phyloP scores from a whole-genome alignment of 2,113 vertebrate species.

The Lophotis ruficrista region DNA sequence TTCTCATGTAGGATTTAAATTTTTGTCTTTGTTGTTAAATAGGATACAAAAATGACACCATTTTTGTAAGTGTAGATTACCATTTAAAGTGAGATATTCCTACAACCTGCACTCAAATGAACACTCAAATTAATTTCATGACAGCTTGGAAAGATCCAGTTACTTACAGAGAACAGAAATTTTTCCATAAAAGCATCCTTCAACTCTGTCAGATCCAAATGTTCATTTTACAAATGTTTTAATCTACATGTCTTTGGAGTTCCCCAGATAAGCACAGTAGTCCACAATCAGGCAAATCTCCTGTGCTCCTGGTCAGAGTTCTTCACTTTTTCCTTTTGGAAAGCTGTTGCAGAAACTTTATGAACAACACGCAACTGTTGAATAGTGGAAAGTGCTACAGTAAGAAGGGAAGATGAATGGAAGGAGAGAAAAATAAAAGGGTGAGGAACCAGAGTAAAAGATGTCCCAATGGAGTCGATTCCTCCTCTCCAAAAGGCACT shows the following conservation, averaged over 20 bases:
- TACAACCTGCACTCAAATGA: background rate
- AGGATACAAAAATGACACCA: background rate
- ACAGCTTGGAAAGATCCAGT: background rate
- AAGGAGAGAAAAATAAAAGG: background rate
- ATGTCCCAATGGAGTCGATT: background rate
- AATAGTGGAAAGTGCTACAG: background rate
- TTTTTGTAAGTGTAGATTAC: background rate
- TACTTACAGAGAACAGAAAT: background rate
- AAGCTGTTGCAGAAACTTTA: background rate
- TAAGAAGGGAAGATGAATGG: background rate
- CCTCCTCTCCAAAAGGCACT: background rate
- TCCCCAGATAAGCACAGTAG: background rate
- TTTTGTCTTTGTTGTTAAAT: background rate
- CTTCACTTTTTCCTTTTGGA: background rate
- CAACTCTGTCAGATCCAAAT: background rate
- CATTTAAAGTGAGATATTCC: background rate
- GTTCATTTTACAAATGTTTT: background rate
- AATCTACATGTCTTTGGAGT: background rate
- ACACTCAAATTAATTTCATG: background rate
- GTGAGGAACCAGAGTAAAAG: background rate
- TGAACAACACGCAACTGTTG: background rate
- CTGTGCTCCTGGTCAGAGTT: background rate
- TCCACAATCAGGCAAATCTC: background rate
- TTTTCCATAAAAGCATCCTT: background rate
- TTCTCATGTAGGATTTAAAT: background rate